Base-by-base conservation (phyloP, 1,140 invertebrate species). In the Ooceraea biroi region DNA sequence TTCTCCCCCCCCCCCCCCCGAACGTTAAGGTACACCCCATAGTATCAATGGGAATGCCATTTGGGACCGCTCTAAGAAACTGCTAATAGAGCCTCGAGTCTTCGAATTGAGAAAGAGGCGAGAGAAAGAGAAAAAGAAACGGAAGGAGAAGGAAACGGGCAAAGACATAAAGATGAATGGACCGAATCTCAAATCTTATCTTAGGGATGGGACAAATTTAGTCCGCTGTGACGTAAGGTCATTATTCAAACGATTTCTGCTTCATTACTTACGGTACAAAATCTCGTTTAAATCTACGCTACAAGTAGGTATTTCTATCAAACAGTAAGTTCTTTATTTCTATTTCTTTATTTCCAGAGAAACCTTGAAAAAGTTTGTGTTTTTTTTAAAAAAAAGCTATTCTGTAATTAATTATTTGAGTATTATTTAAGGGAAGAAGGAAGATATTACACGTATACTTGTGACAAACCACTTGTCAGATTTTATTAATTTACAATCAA, bases 21-120 rank as follows among this genome's bases (percentile, higher is more conserved):
- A 80, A 69, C 83, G 87, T 89, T 88, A 89, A 87, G 83, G 83
- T 84, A 85, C 77, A 82, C 83, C 72, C 88, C 58, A 73, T 72
- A 82, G 85, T 85, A 89, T 91, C 90, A 91, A 91, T 91, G 86
- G 89, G 84, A 90, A 90, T 91, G 86, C 88, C 88, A 90, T 88
- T 90, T 88, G 88, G 85, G 88, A 86, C 46, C 85, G 87, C 78
- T 90, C 85, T 91, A 90, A 89, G 89, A 90, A 90, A 90, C 89
- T 91, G 88, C 86, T 91, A 91, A 90, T 91, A 90, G 88, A 90
- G 85, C 83, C 69, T 84, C 85, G 80, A 30, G 14, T n/a, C 76
- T 65, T 72, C 48, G 72, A 71, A 65, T 74, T 83, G 63, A 85
- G 44, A 52, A 69, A 44, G 46, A 65, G 17, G 60, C 27, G 61